Percentiles rank a stretch among this genome's conserved stretches.
phyloP scores from a whole-genome alignment of 2,797 vertebrate genomes.

The Melanotaenia nigrans region DNA sequence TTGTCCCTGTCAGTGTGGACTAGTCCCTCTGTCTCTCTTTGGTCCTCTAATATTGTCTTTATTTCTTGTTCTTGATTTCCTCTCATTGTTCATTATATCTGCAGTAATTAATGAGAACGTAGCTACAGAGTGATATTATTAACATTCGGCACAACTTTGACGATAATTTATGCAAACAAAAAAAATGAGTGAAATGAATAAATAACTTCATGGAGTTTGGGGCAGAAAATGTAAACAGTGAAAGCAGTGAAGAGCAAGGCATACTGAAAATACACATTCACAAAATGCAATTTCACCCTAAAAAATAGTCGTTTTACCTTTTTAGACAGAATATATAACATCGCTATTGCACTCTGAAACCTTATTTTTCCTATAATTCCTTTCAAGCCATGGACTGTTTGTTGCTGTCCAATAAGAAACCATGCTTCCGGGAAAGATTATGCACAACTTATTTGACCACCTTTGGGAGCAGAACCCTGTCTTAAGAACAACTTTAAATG shows the following conservation, averaged over 20 bases:
- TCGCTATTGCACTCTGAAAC: not conserved
- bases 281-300: not conserved
- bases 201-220: not conserved
- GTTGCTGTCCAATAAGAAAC: not conserved
- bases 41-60: constrained; percentile 39
- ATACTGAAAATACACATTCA: not conserved
- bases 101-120: no score
- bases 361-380: no score
- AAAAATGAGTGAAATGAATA: no score
- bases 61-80: constrained; percentile 26
- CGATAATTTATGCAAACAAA: no score
- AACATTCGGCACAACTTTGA: no score
- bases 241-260: not conserved
- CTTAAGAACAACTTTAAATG: not conserved
- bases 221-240: not conserved
- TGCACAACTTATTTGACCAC: not conserved
- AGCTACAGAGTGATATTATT: not conserved
- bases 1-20: constrained; percentile 72
- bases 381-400: no score
- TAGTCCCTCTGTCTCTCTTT: constrained; percentile 42
- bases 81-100: constrained; percentile 3
- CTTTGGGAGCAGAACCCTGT: not conserved
- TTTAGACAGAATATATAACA: not conserved
- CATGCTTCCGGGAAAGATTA: not conserved
- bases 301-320: not conserved